Evolutionary conservation across 2,888 invertebrate species (phyloP), one percentile per base, ranked within the genome.

Genomic region (Hyposoter didymator): DNA sequence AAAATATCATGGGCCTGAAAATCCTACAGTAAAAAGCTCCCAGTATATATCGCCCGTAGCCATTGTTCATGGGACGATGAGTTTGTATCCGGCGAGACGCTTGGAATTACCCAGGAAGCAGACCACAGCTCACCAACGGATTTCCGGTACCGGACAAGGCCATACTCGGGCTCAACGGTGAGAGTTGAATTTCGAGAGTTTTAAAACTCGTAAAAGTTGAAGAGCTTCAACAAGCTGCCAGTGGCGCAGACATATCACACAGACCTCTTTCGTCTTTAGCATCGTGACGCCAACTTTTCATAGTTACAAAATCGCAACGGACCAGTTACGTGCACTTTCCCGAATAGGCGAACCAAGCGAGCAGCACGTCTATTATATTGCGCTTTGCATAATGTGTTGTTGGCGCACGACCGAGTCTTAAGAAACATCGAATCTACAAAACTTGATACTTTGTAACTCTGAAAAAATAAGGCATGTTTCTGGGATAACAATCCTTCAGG

Each of bases 281-380:
- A 62, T 47, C 47, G 66, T 67, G 83, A 79, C 72, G 55, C 64
- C 43, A 85, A 85, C 88, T 89, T 89, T 89, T 90, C 85, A 88
- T 87, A 89, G 90, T 90, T 89, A 82, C 87, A 78, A 85, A 87
- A 87, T 81, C 82, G 47, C 82, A 49, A 39, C 64, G 82, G 62
- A 62, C 70, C 35, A 70, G 67, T 80, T 72, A 70, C 47, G 47
- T 45, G 45, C 32, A 47, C 22, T 59, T 45, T 32, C 0, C 2
- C 47, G 28, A 66, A n/a, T 43, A 59, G 17, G 2, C 22, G 43
- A 32, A 62, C n/a, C n/a, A 28, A 47, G 14, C 52, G 19, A 74
- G 28, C 28, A 59, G 59, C 59, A 59, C 12, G 52, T 55, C 39
- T 52, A 74, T 74, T 62, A 45, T 19, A 47, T 28, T 70, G 12